These are phyloP conservation scores for Acanthopagrus latus DNA, from an alignment of 2,797 vertebrate species.

Conservation along the genomic window DNA sequence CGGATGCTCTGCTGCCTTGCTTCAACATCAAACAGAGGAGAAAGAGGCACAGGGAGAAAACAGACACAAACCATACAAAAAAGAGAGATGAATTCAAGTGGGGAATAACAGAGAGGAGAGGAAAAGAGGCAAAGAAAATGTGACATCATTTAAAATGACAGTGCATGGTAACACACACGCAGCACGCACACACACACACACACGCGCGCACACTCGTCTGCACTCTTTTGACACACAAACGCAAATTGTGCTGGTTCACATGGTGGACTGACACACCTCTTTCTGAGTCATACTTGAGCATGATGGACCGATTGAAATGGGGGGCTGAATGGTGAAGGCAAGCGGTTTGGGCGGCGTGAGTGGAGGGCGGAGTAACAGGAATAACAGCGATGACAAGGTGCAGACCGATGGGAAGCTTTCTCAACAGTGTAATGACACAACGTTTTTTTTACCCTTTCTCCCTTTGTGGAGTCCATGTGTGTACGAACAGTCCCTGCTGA, in stretches of 20 bases:
- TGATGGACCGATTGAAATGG: slow-evolving; percentile 86
- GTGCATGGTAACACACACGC: slow-evolving; percentile 71
- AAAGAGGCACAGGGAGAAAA: slow-evolving; percentile 41
- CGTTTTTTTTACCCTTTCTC: slow-evolving; percentile 34
- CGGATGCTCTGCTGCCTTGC: slow-evolving; percentile 80
- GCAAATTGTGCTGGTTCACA: slow-evolving; percentile 79
- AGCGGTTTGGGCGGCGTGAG: slow-evolving; percentile 78
- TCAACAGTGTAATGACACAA: slow-evolving; percentile 46
- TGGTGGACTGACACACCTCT: slow-evolving; percentile 87
- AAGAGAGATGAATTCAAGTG: slow-evolving; percentile 34
- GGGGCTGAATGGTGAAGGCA: slow-evolving; percentile 80
- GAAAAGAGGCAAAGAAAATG: slow-evolving; percentile 69
- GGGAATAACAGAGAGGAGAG: slow-evolving; percentile 44
- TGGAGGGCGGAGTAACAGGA: slow-evolving; percentile 76
- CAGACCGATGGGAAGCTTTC: slow-evolving; percentile 74
- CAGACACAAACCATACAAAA: slow-evolving; percentile 26
- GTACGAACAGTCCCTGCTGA: neutral
- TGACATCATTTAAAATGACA: slow-evolving; percentile 82
- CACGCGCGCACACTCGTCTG: slow-evolving; percentile 30
- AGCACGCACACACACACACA: slow-evolving; percentile 44
- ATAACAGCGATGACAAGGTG: slow-evolving; percentile 71
- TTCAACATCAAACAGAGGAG: slow-evolving; percentile 60
- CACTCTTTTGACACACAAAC: slow-evolving; percentile 44
- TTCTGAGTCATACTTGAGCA: slow-evolving; percentile 92
- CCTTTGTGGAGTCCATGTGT: slow-evolving; percentile 11